Conservation (phyloP, 2,888 invertebrate species). For the Lepas anatifera region DNA sequence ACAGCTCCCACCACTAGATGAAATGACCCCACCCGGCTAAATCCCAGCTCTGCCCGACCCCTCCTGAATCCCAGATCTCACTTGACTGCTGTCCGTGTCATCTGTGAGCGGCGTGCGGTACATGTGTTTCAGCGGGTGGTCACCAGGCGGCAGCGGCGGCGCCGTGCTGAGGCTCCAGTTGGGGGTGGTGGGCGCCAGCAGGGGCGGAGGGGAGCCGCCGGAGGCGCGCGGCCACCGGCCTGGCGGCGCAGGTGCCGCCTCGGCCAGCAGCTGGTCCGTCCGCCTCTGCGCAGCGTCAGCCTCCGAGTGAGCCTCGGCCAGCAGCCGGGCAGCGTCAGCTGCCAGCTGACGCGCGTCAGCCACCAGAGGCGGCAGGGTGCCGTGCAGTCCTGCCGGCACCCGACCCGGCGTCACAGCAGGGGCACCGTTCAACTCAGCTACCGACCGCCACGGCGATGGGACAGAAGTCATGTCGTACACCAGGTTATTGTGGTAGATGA, state of each 20-base stretch:
- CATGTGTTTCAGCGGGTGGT: not conserved
- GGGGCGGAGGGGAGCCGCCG: not conserved
- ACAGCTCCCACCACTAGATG: no score
- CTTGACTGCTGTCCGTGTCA: not conserved
- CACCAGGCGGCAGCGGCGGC: not conserved
- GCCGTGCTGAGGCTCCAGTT: not conserved
- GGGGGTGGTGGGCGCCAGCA: conserved; percentile 1
- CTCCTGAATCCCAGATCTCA: no score
- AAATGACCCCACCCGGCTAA: no score
- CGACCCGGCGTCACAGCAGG: no score
- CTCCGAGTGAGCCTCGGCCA: not conserved
- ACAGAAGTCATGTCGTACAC: no score
- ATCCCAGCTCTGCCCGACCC: no score
- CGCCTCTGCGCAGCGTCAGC: not conserved
- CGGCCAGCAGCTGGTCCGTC: not conserved
- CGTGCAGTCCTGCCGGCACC: not conserved
- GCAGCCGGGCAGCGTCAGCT: not conserved
- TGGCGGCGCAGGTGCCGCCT: not conserved
- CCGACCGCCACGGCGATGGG: no score
- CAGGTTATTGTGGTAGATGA: no score
- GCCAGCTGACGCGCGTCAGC: not conserved
- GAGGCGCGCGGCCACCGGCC: not conserved
- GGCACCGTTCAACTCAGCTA: no score
- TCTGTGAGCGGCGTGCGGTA: not conserved
- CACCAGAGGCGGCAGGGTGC: not conserved